These are phyloP conservation scores for Fundulus diaphanus DNA, from an alignment of 2,797 vertebrate genomes.

Conservation along the genomic window DNA sequence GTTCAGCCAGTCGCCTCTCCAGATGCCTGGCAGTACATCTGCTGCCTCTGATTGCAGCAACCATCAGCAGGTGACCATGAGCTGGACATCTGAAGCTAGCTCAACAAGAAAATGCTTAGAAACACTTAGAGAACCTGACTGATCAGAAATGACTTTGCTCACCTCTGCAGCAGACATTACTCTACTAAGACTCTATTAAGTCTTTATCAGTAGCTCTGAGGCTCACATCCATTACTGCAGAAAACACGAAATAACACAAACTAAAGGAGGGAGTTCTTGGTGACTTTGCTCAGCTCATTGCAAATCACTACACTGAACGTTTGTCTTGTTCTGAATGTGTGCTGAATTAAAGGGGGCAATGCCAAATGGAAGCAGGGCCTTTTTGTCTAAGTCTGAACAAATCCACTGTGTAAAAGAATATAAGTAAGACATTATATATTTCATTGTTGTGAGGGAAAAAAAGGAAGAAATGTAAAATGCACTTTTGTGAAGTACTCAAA, in stretches of 20 bases:
- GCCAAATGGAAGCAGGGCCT: slow-evolving; percentile 5
- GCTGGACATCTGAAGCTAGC: slow-evolving; percentile 67
- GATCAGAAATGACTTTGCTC: slow-evolving; percentile 70
- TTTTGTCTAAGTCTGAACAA: slow-evolving; percentile 25
- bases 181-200: slow-evolving; percentile 36
- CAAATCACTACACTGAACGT: slow-evolving; percentile 34
- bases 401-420: slow-evolving; percentile 29
- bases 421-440: slow-evolving; percentile 30
- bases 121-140: slow-evolving; percentile 84
- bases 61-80: slow-evolving; percentile 92
- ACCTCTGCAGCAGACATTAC: slow-evolving; percentile 52
- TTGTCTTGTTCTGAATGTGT: slow-evolving; percentile 40
- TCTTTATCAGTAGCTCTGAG: slow-evolving; percentile 48
- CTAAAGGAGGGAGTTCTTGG: slow-evolving; percentile 80
- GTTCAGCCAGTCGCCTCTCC: slow-evolving; percentile 83
- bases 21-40: slow-evolving; percentile 75
- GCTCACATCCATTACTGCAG: slow-evolving; percentile 57
- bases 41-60: slow-evolving; percentile 80
- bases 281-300: slow-evolving; percentile 75
- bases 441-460: slow-evolving; percentile 35
- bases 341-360: slow-evolving; percentile 43
- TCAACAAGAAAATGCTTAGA: slow-evolving; percentile 79
- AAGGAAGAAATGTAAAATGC: slow-evolving; percentile 53
- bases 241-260: slow-evolving; percentile 44
- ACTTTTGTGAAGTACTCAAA: slow-evolving; percentile 50